Base-by-base conservation (phyloP, 2,888 invertebrate genomes). In the Metopia argyrocephala region DNA sequence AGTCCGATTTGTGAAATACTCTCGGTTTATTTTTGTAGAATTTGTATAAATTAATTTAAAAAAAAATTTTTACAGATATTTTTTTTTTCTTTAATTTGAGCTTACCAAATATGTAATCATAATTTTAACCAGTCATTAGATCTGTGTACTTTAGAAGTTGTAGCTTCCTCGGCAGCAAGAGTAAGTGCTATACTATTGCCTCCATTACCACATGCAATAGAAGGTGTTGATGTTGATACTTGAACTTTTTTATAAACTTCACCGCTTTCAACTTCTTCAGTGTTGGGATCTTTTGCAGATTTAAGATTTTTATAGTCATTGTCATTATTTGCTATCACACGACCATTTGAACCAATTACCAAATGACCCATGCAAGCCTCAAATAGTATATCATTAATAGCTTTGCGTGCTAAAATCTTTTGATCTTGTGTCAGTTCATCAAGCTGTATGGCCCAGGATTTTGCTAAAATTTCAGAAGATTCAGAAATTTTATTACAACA, bases 321-420 rank as follows among this genome's bases (percentile, higher is more conserved):
- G 15, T 3, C 5, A 21, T 2, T 54, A 46, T 28, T 31, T n/a
- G 61, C 21, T 1, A 28, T 66, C 21, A 81, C 78, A 20, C 70
- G 65, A 25, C 81, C 74, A 57, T 48, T 74, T 46, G 48, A 21
- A 6, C n/a, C 78, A 2, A 81, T 45, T 56, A 45, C 85, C 70
- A 88, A 84, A 66, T 87, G 86, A 5, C 88, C 88, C 86, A 88
- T 86, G 75, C 88, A 88, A 50, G 87, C 88, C 25, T 88, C 87
- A 48, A 89, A 88, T 0, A 88, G 84, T 50, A 88, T 87, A 73
- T 88, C 89, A 1, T 87, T 86, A 9, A 88, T 89, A 15, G 89
- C 89, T 68, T 88, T 88, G 6, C 88, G 83, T 0, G 89, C 88
- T 20, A 87, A 84, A 31, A 88, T 85, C 5, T 87, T 86, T 61